phyloP scores from a whole-genome alignment of 1,140 invertebrate genomes.

The Diorhabda elongata region DNA sequence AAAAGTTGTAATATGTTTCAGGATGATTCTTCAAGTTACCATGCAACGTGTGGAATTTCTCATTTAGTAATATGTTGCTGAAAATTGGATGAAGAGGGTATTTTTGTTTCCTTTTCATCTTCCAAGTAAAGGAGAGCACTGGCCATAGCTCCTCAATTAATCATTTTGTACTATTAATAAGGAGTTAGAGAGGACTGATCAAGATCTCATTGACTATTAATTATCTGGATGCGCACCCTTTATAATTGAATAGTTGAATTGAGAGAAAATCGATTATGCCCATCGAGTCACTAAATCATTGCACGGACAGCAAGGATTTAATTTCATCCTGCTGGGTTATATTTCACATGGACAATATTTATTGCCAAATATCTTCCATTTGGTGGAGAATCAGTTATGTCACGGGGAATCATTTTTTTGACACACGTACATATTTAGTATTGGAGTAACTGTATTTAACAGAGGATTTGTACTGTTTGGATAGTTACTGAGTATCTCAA shows the following conservation, averaged over 20 bases:
- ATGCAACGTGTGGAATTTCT: neutral
- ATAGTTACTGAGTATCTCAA: too few species aligned
- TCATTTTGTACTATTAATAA: neutral
- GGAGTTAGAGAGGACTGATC: neutral
- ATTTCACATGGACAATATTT: too few species aligned
- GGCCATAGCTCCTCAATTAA: neutral
- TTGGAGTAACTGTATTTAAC: too few species aligned
- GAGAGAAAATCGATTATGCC: neutral
- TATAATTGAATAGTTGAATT: neutral
- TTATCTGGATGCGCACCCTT: neutral
- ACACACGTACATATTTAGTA: too few species aligned
- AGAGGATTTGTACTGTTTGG: too few species aligned
- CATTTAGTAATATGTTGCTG: neutral
- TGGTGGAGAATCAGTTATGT: too few species aligned
- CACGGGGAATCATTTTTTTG: too few species aligned
- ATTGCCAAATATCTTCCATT: too few species aligned
- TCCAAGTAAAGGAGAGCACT: neutral
- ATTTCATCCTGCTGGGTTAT: too few species aligned
- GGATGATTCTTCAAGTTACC: neutral
- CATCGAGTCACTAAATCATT: too few species aligned
- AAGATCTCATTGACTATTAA: neutral
- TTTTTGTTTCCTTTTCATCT: neutral
- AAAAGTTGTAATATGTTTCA: neutral
- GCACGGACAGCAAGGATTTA: too few species aligned
- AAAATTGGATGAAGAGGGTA: neutral